Evolutionary conservation across 2,113 vertebrate genomes (phyloP).

Genomic region (Ciconia stormi): DNA sequence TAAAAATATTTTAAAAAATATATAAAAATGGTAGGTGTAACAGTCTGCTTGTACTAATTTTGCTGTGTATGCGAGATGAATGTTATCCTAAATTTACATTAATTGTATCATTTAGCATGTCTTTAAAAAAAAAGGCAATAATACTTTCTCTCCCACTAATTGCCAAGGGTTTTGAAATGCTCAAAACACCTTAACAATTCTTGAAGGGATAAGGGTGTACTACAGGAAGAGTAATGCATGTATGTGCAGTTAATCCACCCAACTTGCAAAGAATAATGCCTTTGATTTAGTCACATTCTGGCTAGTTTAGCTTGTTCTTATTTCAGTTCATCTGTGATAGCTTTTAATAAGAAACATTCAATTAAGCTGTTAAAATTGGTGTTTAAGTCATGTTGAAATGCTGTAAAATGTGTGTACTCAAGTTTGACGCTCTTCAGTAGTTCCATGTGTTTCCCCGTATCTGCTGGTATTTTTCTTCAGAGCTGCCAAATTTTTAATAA

Average conservation of each 20-base stretch:
- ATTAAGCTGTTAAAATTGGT: conserved; percentile 50
- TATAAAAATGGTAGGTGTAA: neutral
- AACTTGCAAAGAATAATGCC: neutral
- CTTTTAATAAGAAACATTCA: conserved; percentile 56
- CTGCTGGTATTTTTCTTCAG: conserved; percentile 33
- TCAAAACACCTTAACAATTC: neutral
- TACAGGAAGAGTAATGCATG: neutral
- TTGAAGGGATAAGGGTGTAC: neutral
- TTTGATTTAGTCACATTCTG: conserved; percentile 25
- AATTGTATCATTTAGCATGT: neutral
- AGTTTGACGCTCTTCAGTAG: conserved; percentile 36
- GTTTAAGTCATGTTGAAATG: conserved; percentile 51
- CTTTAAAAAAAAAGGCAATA: neutral
- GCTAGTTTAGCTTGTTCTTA: conserved; percentile 3
- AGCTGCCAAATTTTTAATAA: conserved; percentile 59
- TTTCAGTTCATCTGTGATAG: conserved; percentile 37
- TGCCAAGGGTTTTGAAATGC: neutral
- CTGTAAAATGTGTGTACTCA: conserved; percentile 35
- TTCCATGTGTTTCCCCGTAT: conserved; percentile 25
- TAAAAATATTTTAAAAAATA: neutral
- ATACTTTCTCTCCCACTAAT: neutral
- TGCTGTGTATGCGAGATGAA: neutral
- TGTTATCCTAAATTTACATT: neutral
- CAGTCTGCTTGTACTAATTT: neutral
- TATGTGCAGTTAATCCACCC: neutral